A percentile compares a stretch with the other conserved stretches of the same genome.
Conservation (phyloP, 1,140 invertebrate genomes). For the Drosophila elegans region DNA sequence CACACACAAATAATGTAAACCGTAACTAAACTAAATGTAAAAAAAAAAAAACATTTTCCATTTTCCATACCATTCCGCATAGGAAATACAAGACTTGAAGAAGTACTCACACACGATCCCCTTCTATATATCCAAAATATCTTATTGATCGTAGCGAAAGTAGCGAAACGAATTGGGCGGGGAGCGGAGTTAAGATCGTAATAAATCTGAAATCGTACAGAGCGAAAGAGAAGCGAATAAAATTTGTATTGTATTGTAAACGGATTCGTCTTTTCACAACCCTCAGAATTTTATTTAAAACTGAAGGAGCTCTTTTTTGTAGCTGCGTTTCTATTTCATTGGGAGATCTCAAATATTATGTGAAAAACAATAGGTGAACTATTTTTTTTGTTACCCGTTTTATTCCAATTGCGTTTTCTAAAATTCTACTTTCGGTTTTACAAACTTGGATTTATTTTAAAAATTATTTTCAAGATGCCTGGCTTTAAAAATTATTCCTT, state of each 20-base stretch:
- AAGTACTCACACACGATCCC: constrained; percentile 52
- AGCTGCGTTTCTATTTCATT: too few species aligned
- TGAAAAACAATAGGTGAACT: too few species aligned
- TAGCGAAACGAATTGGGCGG: constrained; percentile 43
- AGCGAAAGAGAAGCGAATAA: constrained; percentile 9
- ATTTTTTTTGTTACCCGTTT: too few species aligned
- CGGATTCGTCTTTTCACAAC: neutral
- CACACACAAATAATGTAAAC: constrained; percentile 24
- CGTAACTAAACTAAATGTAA: constrained; percentile 30
- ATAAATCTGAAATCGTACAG: constrained; percentile 22
- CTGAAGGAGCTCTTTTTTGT: too few species aligned
- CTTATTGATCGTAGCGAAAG: constrained; percentile 41
- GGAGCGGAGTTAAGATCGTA: constrained; percentile 31
- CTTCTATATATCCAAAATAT: constrained; percentile 36
- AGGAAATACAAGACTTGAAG: constrained; percentile 62
- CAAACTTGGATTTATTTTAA: too few species aligned
- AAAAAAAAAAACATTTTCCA: constrained; percentile 9
- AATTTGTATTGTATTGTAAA: constrained; percentile 21
- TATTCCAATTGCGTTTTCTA: too few species aligned
- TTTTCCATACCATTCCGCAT: constrained; percentile 63
- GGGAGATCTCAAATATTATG: too few species aligned
- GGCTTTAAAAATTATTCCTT: too few species aligned
- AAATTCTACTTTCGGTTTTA: too few species aligned
- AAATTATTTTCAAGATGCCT: too few species aligned
- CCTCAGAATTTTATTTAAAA: neutral